Percentiles rank a stretch among this genome's conserved stretches.
Evolutionary conservation across 1,140 invertebrate species (phyloP).

Genomic region (Venustaconcha ellipsiformis): DNA sequence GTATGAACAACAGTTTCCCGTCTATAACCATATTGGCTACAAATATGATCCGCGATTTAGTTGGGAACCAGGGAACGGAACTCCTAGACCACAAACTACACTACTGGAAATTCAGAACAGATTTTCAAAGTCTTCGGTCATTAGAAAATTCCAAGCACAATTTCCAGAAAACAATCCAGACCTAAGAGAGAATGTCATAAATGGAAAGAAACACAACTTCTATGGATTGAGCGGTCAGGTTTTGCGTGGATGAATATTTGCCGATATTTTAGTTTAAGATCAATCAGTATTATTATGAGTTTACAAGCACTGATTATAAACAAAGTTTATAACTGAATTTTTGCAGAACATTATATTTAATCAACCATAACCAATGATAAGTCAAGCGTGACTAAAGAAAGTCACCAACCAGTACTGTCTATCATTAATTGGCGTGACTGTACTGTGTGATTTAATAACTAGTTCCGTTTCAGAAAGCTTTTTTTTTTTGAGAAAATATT

Average conservation of each 20-base stretch:
- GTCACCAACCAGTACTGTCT: too few relatives aligned
- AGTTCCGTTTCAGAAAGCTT: too few relatives aligned
- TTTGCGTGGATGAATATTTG: conserved; percentile 47
- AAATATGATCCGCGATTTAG: conserved; percentile 59
- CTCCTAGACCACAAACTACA: conserved; percentile 57
- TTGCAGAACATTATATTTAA: too few relatives aligned
- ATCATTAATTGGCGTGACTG: too few relatives aligned
- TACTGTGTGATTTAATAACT: too few relatives aligned
- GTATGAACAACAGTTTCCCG: conserved; percentile 54
- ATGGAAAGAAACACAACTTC: conserved; percentile 63
- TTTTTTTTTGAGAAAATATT: too few relatives aligned
- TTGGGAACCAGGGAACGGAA: conserved; percentile 57
- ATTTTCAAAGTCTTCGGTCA: conserved; percentile 56
- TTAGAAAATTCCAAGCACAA: conserved; percentile 48
- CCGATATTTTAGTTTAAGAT: too few relatives aligned
- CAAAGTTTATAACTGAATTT: too few relatives aligned
- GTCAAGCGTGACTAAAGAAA: too few relatives aligned
- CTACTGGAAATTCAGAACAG: conserved; percentile 57
- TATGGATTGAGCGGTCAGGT: conserved; percentile 57
- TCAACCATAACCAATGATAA: too few relatives aligned
- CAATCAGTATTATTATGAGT: too few relatives aligned
- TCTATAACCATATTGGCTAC: conserved; percentile 48
- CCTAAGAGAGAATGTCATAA: conserved; percentile 55
- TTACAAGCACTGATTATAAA: too few relatives aligned
- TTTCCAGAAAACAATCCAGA: conserved; percentile 61